Percentiles rank a stretch among this genome's conserved stretches.
Evolutionary conservation across 2,113 vertebrate genomes (phyloP).

Genomic region (Alosa alosa): DNA sequence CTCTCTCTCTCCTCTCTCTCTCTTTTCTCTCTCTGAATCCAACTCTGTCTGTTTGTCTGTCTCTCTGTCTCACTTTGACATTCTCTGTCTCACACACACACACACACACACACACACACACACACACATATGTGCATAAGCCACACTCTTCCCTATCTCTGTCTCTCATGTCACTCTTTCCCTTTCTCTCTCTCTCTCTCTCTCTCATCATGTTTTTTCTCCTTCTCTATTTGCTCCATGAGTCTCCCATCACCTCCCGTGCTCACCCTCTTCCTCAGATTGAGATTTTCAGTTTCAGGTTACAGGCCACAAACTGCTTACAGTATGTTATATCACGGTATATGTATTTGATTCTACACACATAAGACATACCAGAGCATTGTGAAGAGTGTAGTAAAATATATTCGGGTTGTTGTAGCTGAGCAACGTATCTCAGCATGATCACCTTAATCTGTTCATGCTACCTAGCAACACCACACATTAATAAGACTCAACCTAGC

Average conservation of each 20-base stretch:
- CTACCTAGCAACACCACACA: background rate
- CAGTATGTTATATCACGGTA: too few relatives aligned
- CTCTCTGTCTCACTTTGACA: conserved; percentile 22
- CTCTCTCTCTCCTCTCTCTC: background rate
- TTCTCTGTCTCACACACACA: conserved; percentile 24
- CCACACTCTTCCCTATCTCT: too few relatives aligned
- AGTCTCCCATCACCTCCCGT: background rate
- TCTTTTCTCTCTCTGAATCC: background rate
- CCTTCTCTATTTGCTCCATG: background rate
- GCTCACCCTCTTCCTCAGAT: background rate
- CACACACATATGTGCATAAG: too few relatives aligned
- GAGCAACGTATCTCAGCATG: background rate
- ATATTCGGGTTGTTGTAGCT: background rate
- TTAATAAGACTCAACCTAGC: background rate
- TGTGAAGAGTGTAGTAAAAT: background rate
- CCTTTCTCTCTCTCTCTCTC: conserved; percentile 40
- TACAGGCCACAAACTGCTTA: too few relatives aligned
- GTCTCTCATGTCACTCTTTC: conserved; percentile 65
- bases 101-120: conserved; percentile 9
- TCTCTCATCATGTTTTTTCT: conserved; percentile 46
- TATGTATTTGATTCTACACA: too few relatives aligned
- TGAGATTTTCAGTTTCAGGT: conserved; percentile 3
- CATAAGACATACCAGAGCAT: background rate
- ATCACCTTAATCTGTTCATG: background rate
- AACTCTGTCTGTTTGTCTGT: background rate